phyloP scores from a whole-genome alignment of 2,888 invertebrate species.

The Orgyia antiqua region DNA sequence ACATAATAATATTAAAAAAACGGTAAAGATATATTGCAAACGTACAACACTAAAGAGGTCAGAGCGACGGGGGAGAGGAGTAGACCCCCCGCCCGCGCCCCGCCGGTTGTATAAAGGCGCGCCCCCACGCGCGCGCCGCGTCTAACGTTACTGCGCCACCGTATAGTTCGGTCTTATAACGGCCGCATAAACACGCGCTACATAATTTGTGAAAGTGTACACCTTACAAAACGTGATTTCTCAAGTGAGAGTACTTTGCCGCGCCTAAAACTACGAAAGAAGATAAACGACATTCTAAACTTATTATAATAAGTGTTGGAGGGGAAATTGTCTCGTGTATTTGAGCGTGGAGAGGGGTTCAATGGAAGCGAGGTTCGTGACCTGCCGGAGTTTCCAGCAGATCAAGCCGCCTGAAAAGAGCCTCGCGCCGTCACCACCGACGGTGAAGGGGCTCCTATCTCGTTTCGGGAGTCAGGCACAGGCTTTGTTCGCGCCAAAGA shows the following conservation, averaged over 20 bases:
- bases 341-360: conserved; percentile 63
- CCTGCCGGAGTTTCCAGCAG: conserved; percentile 75
- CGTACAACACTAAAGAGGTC: conserved; percentile 57
- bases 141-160: conserved; percentile 57
- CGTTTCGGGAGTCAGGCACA: conserved; percentile 76
- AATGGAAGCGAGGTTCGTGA: conserved; percentile 79
- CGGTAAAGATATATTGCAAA: too few species aligned
- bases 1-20: too few species aligned
- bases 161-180: conserved; percentile 46
- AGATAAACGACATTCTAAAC: conserved; percentile 31
- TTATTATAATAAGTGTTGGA: conserved; percentile 42
- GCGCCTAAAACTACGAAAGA: conserved; percentile 28
- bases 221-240: conserved; percentile 56
- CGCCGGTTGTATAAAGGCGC: conserved; percentile 46
- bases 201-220: conserved; percentile 74
- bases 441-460: conserved; percentile 73
- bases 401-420: conserved; percentile 76
- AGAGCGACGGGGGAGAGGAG: conserved; percentile 35
- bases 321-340: conserved; percentile 55
- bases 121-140: conserved; percentile 68
- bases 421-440: conserved; percentile 67
- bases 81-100: conserved; percentile 28
- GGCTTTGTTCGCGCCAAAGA: conserved; percentile 72
- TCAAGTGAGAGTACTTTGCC: conserved; percentile 64
- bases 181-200: conserved; percentile 56